Evolutionary conservation across 2,113 vertebrate species (phyloP), one percentile per base, ranked within the genome.

Genomic region (Pyxicephalus adspersus): DNA sequence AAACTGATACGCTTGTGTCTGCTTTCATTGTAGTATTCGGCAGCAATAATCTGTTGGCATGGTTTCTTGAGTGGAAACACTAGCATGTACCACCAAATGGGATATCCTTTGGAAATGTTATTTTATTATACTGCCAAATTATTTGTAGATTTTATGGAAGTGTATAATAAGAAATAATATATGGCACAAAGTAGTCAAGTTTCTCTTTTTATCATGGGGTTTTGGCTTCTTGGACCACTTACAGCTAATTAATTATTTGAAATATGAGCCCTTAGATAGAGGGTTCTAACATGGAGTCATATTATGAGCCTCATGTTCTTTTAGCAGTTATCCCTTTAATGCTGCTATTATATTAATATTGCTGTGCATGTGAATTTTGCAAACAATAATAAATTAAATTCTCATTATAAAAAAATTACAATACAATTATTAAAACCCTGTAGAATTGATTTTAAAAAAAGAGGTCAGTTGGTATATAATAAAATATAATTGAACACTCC

Each of bases 51-150:
- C 52, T 28, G 31, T 16, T 67, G 77, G 54, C 64, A 55, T 38
- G 20, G 22, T 29, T 58, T 66, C 52, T 25, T 76, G 38, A 76
- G 25, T 58, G 52, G 64, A 70, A 70, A 68, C 23, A 52, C 19
- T 50, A 55, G 52, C 3, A 31, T 68, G 28, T 79, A 52, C 64
- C 64, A 68, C 64, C 66, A 55, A 38, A 23, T 29, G 26, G 57
- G 57, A 45, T 75, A 70, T 70, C 67, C 67, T 70, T 70, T 70
- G 67, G 67, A 25, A 70, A 70, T 52, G 23, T 20, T 52, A 19
- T 70, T 70, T 52, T 16, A 70, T 52, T 51, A 68, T 68, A 68
- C 3, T 52, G 67, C 67, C 67, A 70, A 52, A 54, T 11, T 52
- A 52, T 45, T 70, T 70, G 17, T 52, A 70, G 67, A 52, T 70